phyloP scores from a whole-genome alignment of 2,888 invertebrate genomes.

The Craniophora ligustri region DNA sequence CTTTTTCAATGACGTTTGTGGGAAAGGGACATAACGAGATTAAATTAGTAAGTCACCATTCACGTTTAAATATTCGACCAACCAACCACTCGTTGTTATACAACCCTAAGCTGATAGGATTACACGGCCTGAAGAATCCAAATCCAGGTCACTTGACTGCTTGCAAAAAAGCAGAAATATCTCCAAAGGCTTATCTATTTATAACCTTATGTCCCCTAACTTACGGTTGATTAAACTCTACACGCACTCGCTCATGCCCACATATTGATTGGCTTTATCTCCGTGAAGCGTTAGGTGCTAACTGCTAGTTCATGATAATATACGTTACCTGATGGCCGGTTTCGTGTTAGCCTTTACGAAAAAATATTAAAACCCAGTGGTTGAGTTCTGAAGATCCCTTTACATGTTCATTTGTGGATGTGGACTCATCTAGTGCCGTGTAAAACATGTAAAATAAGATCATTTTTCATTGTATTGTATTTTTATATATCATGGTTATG shows the following conservation, averaged over 20 bases:
- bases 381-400: constrained; percentile 46
- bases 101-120: constrained; percentile 42
- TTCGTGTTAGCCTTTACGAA: constrained; percentile 52
- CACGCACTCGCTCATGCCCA: constrained; percentile 68
- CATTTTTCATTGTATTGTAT: constrained; percentile 33
- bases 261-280: constrained; percentile 83
- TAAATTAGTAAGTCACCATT: no score
- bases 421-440: constrained; percentile 51
- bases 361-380: constrained; percentile 45
- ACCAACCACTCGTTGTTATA: constrained; percentile 1
- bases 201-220: constrained; percentile 62
- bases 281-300: constrained; percentile 57
- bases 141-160: constrained; percentile 62
- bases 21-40: no score
- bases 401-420: constrained; percentile 55
- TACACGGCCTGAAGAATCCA: constrained; percentile 39
- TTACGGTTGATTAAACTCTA: constrained; percentile 74
- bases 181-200: constrained; percentile 62
- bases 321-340: constrained; percentile 77
- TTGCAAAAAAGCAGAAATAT: constrained; percentile 55
- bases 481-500: constrained; percentile 34
- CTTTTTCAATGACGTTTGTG: no score
- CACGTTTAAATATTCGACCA: not conserved
- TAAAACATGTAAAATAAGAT: constrained; percentile 33
- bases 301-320: constrained; percentile 82